Evolutionary conservation across 1,140 invertebrate genomes (phyloP), one percentile per base, ranked within the genome.

Genomic region (Bombyx mandarina): DNA sequence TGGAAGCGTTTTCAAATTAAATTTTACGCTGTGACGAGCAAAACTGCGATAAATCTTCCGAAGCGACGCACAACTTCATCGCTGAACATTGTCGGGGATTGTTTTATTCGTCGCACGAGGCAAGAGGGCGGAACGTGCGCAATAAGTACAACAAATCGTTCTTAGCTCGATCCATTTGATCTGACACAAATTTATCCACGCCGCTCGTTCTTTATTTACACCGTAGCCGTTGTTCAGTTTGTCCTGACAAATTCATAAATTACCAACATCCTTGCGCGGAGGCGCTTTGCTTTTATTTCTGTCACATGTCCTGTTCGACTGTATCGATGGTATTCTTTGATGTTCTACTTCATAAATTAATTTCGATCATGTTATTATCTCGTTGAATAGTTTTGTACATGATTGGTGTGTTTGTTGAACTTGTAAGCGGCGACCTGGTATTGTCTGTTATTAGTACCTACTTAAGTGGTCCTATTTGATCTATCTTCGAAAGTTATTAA

Each of bases 221-320:
- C 83, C 71, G 78, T 68, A 77, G 73, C 65, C 75, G 79, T 78
- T 77, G 82, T 76, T 83, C 83, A 81, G 75, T 84, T 82, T 82
- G 82, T 82, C 82, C 78, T 83, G 78, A 82, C 84, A 85, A 85
- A 87, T 83, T 85, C 84, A 85, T 87, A 87, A 87, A 87, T 87
- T 87, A 87, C 82, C 81, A 71, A 85, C 83, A 85, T 86, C 84
- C 84, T 85, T 75, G 57, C 70, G 65, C 69, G 72, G 60, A 61
- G 52, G 62, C 66, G 73, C 79, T 76, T 72, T 62, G 63, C 73
- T 85, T 82, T 83, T 80, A 82, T 85, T 80, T 84, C 79, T 73
- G 68, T 75, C 72, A 74, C 69, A 71, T 75, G 74, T 72, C 72
- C 74, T 74, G 75, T 71, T 72, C 75, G 65, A 56, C 69, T 73